Base-by-base conservation (phyloP, 2,113 vertebrate species). In the Acrocephalus kingi region DNA sequence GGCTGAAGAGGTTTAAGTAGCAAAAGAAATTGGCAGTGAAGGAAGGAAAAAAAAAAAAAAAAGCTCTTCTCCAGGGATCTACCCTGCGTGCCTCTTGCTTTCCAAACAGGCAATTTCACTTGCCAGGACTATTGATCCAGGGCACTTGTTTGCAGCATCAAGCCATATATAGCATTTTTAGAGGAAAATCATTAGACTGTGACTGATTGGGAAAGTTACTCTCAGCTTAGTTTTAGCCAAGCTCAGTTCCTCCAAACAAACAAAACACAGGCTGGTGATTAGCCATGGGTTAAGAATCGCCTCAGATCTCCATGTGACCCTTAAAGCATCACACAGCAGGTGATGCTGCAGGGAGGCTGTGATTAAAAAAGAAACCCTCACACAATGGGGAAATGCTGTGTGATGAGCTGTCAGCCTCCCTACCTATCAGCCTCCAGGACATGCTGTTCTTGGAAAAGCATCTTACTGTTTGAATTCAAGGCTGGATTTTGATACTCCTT, bases 361-460 rank as follows among this genome's bases (percentile, higher is more conserved):
- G 90, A 68, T 75, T 81, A 56, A 80, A 87, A 73, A 77, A 71
- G 69, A 90, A 96, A 54, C 61, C 73, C 56, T 28, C 61, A 18
- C 39, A n/a, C 31, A 35, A 37, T 18, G 54, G 74, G 76, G 72
- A 71, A 92, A 74, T 33, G 71, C 78, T 83, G 75, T 58, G 55
- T 91, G 82, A 81, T 72, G 90, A 94, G 93, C 90, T 96, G 90
- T 89, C 76, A 90, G 69, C 92, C 64, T 90, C 8, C 0, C 75
- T 80, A 52, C 79, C 83, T 54, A 21, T 54, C 85, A 39, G 56
- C 56, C 61, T 71, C 64, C 0, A 2, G 84, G 80, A 89, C 71
- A 8, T 16, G 82, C 71, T 90, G 84, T 67, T 89, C 72, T 89
- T 72, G 69, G 80, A 37, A 58, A 84, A 75, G 33, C 45, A 5